Evolutionary conservation across 2,888 invertebrate genomes (phyloP).

Genomic region (Drosophila neotestacea): DNA sequence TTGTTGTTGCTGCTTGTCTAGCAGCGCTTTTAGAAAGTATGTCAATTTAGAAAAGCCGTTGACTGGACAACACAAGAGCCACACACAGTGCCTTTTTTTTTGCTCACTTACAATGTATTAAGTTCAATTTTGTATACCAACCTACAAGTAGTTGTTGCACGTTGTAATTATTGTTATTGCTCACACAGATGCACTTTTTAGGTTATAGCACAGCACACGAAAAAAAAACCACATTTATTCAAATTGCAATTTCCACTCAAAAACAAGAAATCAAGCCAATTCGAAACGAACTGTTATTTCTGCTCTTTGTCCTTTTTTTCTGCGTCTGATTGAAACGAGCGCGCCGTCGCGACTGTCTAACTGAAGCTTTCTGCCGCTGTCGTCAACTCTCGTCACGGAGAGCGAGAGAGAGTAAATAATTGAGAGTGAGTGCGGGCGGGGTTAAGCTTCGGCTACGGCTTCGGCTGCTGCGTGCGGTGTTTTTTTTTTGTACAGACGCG

Average conservation of each 20-base stretch:
- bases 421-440: constrained; percentile 29
- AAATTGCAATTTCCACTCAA: constrained; percentile 44
- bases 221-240: constrained; percentile 48
- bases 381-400: constrained; percentile 16
- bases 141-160: constrained; percentile 21
- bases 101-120: constrained; percentile 11
- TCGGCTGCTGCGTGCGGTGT: constrained; percentile 39
- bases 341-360: constrained; percentile 75
- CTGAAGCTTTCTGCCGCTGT: constrained; percentile 38
- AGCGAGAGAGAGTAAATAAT: constrained; percentile 21
- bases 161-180: constrained; percentile 12
- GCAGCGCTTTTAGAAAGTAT: constrained; percentile 78
- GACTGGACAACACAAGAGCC: constrained; percentile 59
- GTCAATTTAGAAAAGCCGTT: constrained; percentile 78
- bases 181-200: constrained; percentile 16
- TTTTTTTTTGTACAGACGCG: constrained; percentile 68
- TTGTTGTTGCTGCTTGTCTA: constrained; percentile 41
- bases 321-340: constrained; percentile 73
- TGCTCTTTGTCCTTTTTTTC: constrained; percentile 1
- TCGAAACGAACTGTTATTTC: constrained; percentile 8
- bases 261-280: constrained; percentile 25
- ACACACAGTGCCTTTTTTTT: constrained; percentile 19
- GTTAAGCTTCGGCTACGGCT: constrained; percentile 27
- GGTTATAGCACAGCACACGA: constrained; percentile 43
- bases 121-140: constrained; percentile 46